Conservation (phyloP, 2,113 vertebrate species). For the Muscicapa adusta region DNA sequence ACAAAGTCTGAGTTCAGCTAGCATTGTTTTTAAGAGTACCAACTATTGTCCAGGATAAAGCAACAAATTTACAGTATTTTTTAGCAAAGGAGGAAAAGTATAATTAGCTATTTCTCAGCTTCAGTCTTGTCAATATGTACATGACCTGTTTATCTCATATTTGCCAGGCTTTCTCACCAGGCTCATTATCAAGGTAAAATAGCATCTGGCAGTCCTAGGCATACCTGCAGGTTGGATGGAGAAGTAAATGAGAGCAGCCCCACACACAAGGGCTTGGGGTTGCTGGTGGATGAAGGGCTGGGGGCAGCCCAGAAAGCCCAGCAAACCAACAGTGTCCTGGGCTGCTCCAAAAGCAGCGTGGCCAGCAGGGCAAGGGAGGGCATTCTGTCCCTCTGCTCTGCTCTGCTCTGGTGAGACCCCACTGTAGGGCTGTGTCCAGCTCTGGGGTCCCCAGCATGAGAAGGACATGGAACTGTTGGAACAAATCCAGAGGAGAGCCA, state of each 20-base stretch:
- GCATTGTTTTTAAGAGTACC: not conserved
- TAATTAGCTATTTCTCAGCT: not conserved
- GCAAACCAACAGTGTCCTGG: not conserved
- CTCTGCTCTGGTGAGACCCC: not conserved
- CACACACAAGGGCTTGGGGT: not conserved
- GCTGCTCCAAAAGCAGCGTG: accelerated
- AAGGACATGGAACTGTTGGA: not conserved
- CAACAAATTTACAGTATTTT: not conserved
- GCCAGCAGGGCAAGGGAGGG: accelerated
- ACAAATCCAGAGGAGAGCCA: not conserved
- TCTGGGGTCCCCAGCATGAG: accelerated
- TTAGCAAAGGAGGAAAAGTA: not conserved
- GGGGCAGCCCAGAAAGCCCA: not conserved
- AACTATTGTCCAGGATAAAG: not conserved
- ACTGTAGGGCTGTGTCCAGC: not conserved
- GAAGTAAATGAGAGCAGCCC: not conserved
- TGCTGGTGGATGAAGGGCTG: not conserved
- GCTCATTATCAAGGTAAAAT: not conserved
- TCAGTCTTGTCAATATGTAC: not conserved
- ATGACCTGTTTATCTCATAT: not conserved
- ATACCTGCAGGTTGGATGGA: not conserved
- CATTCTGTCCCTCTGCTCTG: not conserved
- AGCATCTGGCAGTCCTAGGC: not conserved
- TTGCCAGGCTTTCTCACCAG: not conserved
- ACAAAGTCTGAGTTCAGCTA: not conserved